Evolutionary conservation across 2,797 vertebrate species (phyloP).

Genomic region (Philypnodon macrostomus): DNA sequence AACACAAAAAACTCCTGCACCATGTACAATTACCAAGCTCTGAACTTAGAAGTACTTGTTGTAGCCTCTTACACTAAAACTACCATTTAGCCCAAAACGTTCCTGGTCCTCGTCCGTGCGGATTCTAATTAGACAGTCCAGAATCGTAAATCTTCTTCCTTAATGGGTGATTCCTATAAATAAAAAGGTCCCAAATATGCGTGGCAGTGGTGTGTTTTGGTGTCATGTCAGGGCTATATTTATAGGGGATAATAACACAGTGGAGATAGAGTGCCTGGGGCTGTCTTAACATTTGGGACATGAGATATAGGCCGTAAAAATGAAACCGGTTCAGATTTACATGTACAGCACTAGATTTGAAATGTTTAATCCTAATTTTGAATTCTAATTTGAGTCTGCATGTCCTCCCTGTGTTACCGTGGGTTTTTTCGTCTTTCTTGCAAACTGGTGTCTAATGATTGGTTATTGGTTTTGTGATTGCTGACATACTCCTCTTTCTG

Average conservation of each 20-base stretch:
- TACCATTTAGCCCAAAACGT: conserved; percentile 57
- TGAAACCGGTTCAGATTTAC: no score
- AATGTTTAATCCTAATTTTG: no score
- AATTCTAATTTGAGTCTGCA: no score
- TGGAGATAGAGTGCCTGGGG: conserved; percentile 49
- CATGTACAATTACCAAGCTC: conserved; percentile 61
- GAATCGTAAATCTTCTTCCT: conserved; percentile 66
- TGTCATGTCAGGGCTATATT: conserved; percentile 71
- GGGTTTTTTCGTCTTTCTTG: no score
- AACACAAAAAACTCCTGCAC: conserved; percentile 6
- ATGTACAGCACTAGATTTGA: no score
- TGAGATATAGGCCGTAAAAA: no score
- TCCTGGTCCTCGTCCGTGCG: conserved; percentile 48
- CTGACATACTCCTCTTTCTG: no score
- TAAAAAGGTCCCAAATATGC: conserved; percentile 60
- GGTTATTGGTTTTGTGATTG: no score
- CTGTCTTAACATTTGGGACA: conserved; percentile 16
- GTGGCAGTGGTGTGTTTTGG: conserved; percentile 55
- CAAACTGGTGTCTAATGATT: no score
- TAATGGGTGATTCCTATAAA: conserved; percentile 70
- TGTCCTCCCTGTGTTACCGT: no score
- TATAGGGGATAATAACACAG: conserved; percentile 69
- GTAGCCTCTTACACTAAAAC: conserved; percentile 55
- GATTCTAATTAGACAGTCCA: conserved; percentile 69
- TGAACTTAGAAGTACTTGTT: conserved; percentile 56